Evolutionary conservation across 2,113 vertebrate genomes (phyloP).

Genomic region (Phocoena phocoena): DNA sequence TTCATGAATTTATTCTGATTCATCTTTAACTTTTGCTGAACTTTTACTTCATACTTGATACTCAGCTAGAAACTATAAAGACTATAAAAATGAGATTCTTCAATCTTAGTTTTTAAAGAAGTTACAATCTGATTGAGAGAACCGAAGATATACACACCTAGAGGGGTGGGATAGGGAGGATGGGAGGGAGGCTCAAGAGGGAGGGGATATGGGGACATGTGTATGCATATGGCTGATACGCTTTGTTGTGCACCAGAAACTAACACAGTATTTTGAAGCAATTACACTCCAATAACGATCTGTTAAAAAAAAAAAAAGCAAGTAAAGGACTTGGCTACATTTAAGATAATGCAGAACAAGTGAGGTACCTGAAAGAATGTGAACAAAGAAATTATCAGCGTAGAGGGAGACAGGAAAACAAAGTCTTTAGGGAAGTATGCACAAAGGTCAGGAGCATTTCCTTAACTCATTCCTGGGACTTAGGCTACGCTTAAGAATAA

Average conservation of each 20-base stretch:
- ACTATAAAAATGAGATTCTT: not conserved
- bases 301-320: no score
- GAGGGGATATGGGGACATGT: no score
- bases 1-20: not conserved
- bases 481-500: not conserved
- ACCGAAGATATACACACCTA: not conserved
- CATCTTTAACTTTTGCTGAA: not conserved
- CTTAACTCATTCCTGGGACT: not conserved
- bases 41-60: not conserved
- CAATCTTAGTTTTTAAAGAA: constrained; percentile 7
- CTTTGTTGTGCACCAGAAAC: no score
- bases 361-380: not conserved
- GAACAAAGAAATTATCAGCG: not conserved
- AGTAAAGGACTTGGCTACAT: not conserved
- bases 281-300: no score
- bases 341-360: not conserved
- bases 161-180: no score
- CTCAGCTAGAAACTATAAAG: not conserved
- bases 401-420: not conserved
- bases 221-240: no score
- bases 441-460: not conserved
- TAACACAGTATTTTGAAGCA: no score
- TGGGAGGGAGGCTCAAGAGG: no score
- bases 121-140: not conserved
- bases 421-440: not conserved